Base-by-base conservation (phyloP, 2,797 vertebrate genomes). In the Hylomyscus alleni region DNA sequence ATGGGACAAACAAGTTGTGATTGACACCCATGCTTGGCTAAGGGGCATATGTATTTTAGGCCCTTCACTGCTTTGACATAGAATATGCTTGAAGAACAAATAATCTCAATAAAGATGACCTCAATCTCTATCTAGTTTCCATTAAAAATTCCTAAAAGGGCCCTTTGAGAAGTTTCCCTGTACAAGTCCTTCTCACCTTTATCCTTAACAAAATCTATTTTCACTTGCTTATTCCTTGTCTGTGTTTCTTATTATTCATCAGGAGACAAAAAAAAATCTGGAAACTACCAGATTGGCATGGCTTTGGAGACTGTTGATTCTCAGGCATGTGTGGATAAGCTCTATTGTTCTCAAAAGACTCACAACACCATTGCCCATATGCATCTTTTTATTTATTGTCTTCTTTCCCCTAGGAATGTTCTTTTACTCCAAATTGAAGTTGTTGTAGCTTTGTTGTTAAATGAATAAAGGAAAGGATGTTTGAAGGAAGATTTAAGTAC, bases 401-500 rank as follows among this genome's bases (percentile, higher is more conserved):
- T 62, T 3, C 47, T 83, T 72, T n/a, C 3, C 22, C 44, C 50
- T 1, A 83, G 19, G 69, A 78, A 80, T 95, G 95, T 84, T 4
- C 10, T 65, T 50, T 84, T 90, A 88, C 52, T 84, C 34, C 0
- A 14, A 92, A 62, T 89, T 77, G 85, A 81, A 31, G 40, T 78
- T 60, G 56, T 19, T 52, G 6, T 92, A 76, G 75, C 15, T 50
- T 92, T 82, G 75, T 75, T 84, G n/a, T 58, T 90, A 87, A 82
- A 14, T 87, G 40, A 85, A 89, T 95, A 84, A 84, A 83, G 75
- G 54, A 93, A 80, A 20, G 26, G 73, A 50, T 34, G 17, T 78
- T 94, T 15, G 34, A 72, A 81, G 40, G 87, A 84, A 91, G 26
- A 76, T 62, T 89, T 67, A 95, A 65, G 29, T 87, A 29, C 19